Conservation (phyloP, 2,797 vertebrate genomes). For the Thamnophis elegans region DNA sequence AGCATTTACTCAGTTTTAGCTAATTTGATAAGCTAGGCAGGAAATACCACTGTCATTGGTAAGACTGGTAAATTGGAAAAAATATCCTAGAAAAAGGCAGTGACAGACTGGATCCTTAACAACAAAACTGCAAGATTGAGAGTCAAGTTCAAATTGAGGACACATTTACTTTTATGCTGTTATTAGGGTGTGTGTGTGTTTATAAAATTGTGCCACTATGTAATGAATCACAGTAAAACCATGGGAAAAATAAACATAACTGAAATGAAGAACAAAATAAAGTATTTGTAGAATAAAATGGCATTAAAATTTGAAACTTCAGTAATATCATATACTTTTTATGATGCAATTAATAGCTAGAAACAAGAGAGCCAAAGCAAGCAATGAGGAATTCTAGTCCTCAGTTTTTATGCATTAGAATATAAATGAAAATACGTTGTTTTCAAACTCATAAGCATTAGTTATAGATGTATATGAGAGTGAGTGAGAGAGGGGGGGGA, state of each 20-base stretch:
- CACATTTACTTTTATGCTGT: background rate
- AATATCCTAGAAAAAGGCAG: background rate
- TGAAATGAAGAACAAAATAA: background rate
- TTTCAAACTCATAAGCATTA: background rate
- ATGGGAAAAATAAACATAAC: background rate
- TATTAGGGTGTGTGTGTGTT: background rate
- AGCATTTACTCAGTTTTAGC: background rate
- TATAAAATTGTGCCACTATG: background rate
- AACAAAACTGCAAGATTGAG: background rate
- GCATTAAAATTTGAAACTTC: background rate
- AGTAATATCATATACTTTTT: background rate
- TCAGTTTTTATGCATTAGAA: conserved; percentile 3
- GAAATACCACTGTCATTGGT: background rate
- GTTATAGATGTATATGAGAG: conserved; percentile 17
- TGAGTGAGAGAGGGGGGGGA: conserved; percentile 21
- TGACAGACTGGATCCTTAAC: background rate
- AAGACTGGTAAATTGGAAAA: background rate
- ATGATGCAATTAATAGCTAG: background rate
- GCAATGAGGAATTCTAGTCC: background rate
- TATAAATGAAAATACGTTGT: background rate
- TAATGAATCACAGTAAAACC: background rate
- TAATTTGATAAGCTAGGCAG: background rate
- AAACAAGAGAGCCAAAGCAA: background rate
- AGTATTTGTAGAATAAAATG: background rate
- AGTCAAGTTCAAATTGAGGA: background rate